These are phyloP conservation scores for Miltochrista miniata DNA, from an alignment of 2,888 invertebrate genomes.

Conservation along the genomic window DNA sequence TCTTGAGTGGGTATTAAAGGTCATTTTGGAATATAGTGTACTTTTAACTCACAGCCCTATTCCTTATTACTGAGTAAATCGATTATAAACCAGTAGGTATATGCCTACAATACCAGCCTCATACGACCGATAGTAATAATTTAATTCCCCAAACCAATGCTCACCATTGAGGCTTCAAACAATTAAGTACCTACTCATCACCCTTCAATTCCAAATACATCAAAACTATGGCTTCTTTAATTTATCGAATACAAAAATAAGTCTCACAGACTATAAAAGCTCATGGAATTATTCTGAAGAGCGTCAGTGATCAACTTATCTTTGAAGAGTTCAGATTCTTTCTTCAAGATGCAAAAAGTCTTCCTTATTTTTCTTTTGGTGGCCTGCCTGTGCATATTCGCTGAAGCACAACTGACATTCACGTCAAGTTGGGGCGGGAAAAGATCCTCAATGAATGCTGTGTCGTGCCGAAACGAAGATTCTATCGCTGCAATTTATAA, in stretches of 20 bases:
- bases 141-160: too few species aligned
- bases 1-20: too few species aligned
- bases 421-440: slow-evolving; percentile 81
- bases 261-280: slow-evolving; percentile 44
- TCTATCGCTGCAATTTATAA: slow-evolving; percentile 62
- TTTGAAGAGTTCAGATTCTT: not conserved
- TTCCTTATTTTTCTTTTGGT: slow-evolving; percentile 50
- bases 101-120: too few species aligned
- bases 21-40: too few species aligned
- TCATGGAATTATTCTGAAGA: not conserved
- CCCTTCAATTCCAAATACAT: not conserved
- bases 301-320: slow-evolving; percentile 29
- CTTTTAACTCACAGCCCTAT: too few species aligned
- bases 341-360: slow-evolving; percentile 53
- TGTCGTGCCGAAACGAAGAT: slow-evolving; percentile 66
- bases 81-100: too few species aligned
- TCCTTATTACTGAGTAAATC: too few species aligned
- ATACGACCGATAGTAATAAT: too few species aligned
- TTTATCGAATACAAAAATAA: not conserved
- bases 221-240: slow-evolving; percentile 44
- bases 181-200: not conserved
- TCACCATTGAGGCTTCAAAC: not conserved
- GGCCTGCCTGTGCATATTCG: slow-evolving; percentile 52
- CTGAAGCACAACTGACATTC: slow-evolving; percentile 81
- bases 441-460: slow-evolving; percentile 51